Percentiles rank a stretch among this genome's conserved stretches.
phyloP scores from a whole-genome alignment of 2,888 invertebrate genomes.

The Apocheima hispidaria region DNA sequence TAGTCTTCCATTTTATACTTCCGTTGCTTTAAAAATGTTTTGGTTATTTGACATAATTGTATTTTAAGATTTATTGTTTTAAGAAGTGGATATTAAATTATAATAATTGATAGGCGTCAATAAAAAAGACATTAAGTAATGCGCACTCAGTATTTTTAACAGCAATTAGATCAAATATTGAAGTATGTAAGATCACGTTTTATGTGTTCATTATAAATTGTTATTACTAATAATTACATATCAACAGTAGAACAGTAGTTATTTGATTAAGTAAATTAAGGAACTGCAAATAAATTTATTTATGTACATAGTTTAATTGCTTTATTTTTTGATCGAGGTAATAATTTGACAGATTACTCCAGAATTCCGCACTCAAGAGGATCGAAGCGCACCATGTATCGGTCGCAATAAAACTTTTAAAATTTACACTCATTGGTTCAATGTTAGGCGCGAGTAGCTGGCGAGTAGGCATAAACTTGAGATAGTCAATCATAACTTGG shows the following conservation, averaged over 20 bases:
- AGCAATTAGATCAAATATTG: conserved; percentile 34
- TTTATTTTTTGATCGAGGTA: conserved; percentile 50
- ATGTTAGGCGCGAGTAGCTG: too few species aligned
- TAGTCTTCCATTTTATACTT: conserved; percentile 25
- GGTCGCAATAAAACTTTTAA: too few species aligned
- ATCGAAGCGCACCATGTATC: too few species aligned
- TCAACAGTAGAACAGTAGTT: conserved; percentile 38
- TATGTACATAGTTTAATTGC: conserved; percentile 55
- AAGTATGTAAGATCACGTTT: conserved; percentile 25
- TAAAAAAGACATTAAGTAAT: conserved; percentile 25
- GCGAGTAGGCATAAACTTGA: too few species aligned
- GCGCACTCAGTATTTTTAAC: conserved; percentile 25
- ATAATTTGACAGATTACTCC: conserved; percentile 29
- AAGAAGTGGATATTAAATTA: conserved; percentile 15
- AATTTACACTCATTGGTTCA: too few species aligned
- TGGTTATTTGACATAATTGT: conserved; percentile 7
- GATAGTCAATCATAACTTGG: too few species aligned
- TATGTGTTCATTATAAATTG: conserved; percentile 40
- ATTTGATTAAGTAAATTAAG: conserved; percentile 45
- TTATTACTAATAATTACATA: conserved; percentile 45
- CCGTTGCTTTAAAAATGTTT: conserved; percentile 16
- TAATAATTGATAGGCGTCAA: conserved; percentile 13
- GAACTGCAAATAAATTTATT: conserved; percentile 52
- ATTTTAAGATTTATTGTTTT: conserved; percentile 13
- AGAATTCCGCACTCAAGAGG: too few species aligned